These are phyloP conservation scores for Sitta carolinensis DNA, from an alignment of 2,797 vertebrate genomes.

Conservation along the genomic window DNA sequence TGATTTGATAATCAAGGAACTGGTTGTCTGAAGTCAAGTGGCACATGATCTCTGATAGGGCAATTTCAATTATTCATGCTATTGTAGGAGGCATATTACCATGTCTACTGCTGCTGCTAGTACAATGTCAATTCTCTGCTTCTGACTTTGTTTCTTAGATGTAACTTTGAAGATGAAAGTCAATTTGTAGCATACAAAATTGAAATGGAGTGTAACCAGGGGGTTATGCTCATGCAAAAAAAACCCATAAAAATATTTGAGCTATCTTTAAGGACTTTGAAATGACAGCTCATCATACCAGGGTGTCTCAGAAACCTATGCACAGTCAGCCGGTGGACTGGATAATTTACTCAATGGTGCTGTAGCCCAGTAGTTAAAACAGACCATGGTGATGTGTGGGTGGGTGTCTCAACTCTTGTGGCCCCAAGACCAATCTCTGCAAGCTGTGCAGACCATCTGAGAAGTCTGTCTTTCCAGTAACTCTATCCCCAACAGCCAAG, in stretches of 20 bases:
- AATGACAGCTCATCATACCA: background rate
- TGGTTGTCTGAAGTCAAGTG: slow-evolving; percentile 26
- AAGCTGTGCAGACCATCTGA: background rate
- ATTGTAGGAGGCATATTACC: slow-evolving; percentile 14
- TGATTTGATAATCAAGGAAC: slow-evolving; percentile 53
- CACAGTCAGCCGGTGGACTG: background rate
- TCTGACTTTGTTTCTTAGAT: background rate
- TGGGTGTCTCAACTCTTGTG: background rate
- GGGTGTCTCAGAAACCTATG: background rate
- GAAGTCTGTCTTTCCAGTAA: background rate
- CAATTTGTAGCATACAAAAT: background rate
- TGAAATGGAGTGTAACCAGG: background rate
- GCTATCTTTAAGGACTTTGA: background rate
- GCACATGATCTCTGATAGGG: background rate
- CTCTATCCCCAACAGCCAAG: background rate
- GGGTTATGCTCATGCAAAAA: background rate
- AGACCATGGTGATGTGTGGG: background rate
- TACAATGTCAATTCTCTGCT: background rate
- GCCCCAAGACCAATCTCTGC: background rate
- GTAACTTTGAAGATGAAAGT: background rate
- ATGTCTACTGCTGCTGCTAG: background rate
- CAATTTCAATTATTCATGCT: slow-evolving; percentile 48
- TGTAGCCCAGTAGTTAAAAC: background rate
- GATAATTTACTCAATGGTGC: background rate
- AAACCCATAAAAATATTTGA: background rate